Conservation (phyloP, 2,888 invertebrate species). For the Andrena minutula region DNA sequence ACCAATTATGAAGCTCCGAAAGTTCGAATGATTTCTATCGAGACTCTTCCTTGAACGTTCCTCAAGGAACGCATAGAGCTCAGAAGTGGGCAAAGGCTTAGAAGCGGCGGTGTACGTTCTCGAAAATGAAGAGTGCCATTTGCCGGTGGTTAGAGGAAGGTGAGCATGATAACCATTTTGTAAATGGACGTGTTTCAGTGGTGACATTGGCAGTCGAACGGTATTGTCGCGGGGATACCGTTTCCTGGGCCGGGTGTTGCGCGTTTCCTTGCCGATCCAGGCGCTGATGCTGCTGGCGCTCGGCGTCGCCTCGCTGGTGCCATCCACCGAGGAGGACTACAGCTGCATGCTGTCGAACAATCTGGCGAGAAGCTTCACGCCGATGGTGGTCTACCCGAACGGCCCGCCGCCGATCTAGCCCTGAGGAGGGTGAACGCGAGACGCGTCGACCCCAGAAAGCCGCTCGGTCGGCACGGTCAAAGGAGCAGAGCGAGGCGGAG, state of each 20-base stretch:
- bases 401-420: conserved; percentile 96
- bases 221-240: conserved; percentile 91
- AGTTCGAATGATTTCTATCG: too few relatives aligned
- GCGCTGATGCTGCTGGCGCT: conserved; percentile 96
- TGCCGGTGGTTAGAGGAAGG: too few relatives aligned
- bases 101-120: too few relatives aligned
- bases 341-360: conserved; percentile 94
- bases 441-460: conserved; percentile 19
- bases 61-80: too few relatives aligned
- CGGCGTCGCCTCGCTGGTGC: conserved; percentile 96
- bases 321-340: conserved; percentile 94
- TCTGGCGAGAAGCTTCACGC: conserved; percentile 93
- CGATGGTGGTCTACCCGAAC: conserved; percentile 95
- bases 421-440: conserved; percentile 21
- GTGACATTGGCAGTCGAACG: conserved; percentile 87
- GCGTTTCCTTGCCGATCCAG: conserved; percentile 97
- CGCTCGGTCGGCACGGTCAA: conserved; percentile 13
- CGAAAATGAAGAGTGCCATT: too few relatives aligned
- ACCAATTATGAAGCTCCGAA: too few relatives aligned
- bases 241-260: conserved; percentile 95
- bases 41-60: too few relatives aligned
- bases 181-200: conserved; percentile 81
- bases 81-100: too few relatives aligned
- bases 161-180: too few relatives aligned
- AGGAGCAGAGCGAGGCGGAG: conserved; percentile 34